phyloP scores from a whole-genome alignment of 1,140 invertebrate species.

The Leptoteleia sp. region DNA sequence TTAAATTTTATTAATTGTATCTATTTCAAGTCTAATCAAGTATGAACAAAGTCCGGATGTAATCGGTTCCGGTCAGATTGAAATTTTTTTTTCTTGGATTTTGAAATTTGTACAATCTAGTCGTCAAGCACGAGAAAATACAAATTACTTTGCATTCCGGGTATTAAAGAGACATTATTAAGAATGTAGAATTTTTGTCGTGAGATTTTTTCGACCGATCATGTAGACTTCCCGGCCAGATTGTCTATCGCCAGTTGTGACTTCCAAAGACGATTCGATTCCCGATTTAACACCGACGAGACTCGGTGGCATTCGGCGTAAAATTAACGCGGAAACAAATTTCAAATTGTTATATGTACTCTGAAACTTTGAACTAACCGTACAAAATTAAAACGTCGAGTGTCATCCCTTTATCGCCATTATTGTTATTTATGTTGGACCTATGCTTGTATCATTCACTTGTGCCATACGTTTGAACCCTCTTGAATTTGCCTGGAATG shows the following conservation, averaged over 20 bases:
- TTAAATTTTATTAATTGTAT: too few relatives aligned
- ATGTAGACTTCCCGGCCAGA: conserved; percentile 63
- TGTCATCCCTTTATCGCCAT: conserved; percentile 29
- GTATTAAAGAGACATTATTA: conserved; percentile 14
- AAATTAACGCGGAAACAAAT: neutral
- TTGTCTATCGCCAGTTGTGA: conserved; percentile 70
- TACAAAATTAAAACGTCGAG: conserved; percentile 8
- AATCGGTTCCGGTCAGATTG: too few relatives aligned
- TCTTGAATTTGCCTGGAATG: conserved; percentile 18
- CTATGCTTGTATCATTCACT: conserved; percentile 31
- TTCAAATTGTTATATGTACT: neutral
- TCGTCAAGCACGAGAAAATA: conserved; percentile 50
- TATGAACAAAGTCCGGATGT: too few relatives aligned
- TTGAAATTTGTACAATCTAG: conserved; percentile 1
- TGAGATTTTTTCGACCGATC: conserved; percentile 38
- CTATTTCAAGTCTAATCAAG: too few relatives aligned
- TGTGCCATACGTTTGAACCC: conserved; percentile 28
- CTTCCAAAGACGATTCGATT: conserved; percentile 68
- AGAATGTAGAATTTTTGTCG: conserved; percentile 26
- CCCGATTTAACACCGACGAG: conserved; percentile 36
- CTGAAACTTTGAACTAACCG: too few relatives aligned
- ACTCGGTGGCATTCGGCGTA: conserved; percentile 24
- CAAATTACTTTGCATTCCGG: conserved; percentile 39
- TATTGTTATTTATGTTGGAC: conserved; percentile 41
- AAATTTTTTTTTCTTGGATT: too few relatives aligned